Percentiles rank a stretch among this genome's conserved stretches.
phyloP scores from a whole-genome alignment of 1,140 invertebrate genomes.

The Penaeus vannamei region DNA sequence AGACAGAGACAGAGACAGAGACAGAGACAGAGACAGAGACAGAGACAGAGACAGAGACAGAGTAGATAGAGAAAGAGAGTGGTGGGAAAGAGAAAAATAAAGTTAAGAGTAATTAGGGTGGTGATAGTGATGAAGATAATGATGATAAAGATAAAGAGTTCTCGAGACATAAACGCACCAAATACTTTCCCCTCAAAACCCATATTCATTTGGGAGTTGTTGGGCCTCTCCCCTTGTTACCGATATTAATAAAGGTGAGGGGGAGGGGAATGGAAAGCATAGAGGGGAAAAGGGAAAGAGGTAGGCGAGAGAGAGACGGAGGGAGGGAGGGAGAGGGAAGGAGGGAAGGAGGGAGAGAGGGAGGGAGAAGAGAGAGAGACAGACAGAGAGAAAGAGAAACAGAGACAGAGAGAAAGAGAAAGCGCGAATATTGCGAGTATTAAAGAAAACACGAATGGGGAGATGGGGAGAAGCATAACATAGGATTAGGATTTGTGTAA shows the following conservation, averaged over 20 bases:
- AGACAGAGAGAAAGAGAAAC: neutral
- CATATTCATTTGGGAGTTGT: too few species aligned
- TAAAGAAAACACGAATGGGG: too few species aligned
- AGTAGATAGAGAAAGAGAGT: neutral
- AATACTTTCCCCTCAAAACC: too few species aligned
- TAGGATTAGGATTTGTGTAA: too few species aligned
- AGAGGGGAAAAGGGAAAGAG: conserved; percentile 8
- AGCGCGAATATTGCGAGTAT: neutral
- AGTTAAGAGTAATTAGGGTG: too few species aligned
- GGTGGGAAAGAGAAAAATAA: neutral
- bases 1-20: neutral
- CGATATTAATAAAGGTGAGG: neutral
- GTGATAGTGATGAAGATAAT: too few species aligned
- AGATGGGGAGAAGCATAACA: neutral
- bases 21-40: neutral
- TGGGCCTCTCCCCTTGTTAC: too few species aligned
- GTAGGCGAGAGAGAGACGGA: neutral
- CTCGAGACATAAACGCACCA: too few species aligned
- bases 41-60: conserved; percentile 2
- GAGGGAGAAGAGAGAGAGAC: conserved; percentile 17
- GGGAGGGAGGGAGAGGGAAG: neutral
- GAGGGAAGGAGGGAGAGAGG: conserved; percentile 26
- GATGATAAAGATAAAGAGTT: too few species aligned
- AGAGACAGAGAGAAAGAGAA: neutral
- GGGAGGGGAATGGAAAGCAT: neutral